These are phyloP conservation scores for Corella eumyota DNA, from an alignment of 23 tunicate species.

Conservation along the genomic window DNA sequence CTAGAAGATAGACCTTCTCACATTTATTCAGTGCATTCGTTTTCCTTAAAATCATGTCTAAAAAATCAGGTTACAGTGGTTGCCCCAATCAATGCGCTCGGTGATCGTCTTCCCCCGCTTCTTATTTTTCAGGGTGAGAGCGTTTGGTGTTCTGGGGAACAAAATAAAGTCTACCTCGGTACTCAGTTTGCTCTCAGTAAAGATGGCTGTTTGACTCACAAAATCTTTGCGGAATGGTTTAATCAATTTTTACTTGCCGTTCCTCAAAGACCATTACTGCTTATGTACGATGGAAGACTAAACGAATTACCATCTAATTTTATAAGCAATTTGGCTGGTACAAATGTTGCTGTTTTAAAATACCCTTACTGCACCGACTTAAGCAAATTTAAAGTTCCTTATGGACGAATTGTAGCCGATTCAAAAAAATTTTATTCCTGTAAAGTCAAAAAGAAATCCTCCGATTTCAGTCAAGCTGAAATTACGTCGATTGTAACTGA, in stretches of 20 bases:
- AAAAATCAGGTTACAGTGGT: slow-evolving; percentile 7
- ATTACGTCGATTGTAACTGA: slow-evolving; percentile 5
- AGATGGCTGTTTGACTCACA: background rate
- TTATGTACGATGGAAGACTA: slow-evolving; percentile 26
- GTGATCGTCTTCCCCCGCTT: slow-evolving; percentile 22
- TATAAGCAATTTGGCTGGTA: background rate
- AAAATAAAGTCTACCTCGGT: slow-evolving; percentile 7
- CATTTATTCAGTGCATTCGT: slow-evolving; percentile 25
- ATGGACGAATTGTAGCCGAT: slow-evolving; percentile 4
- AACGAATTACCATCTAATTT: slow-evolving; percentile 11
- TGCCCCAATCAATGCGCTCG: slow-evolving; percentile 35
- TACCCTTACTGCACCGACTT: slow-evolving; percentile 13
- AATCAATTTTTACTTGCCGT: background rate
- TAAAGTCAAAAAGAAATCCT: background rate
- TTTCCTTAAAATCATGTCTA: background rate
- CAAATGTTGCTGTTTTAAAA: slow-evolving; percentile 14
- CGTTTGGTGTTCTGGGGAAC: slow-evolving; percentile 11
- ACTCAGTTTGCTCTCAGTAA: slow-evolving; percentile 21
- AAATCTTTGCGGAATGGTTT: slow-evolving; percentile 17
- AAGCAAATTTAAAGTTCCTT: slow-evolving; percentile 16
- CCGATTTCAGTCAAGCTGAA: slow-evolving; percentile 3
- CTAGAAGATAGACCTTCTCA: slow-evolving; percentile 16
- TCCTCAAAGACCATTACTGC: slow-evolving; percentile 5
- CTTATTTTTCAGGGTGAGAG: slow-evolving; percentile 8
- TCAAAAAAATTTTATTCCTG: background rate